Percentiles rank a stretch among this genome's conserved stretches.
These are phyloP conservation scores for Pteruthius melanotis DNA, from an alignment of 2,113 vertebrate species.

Conservation along the genomic window DNA sequence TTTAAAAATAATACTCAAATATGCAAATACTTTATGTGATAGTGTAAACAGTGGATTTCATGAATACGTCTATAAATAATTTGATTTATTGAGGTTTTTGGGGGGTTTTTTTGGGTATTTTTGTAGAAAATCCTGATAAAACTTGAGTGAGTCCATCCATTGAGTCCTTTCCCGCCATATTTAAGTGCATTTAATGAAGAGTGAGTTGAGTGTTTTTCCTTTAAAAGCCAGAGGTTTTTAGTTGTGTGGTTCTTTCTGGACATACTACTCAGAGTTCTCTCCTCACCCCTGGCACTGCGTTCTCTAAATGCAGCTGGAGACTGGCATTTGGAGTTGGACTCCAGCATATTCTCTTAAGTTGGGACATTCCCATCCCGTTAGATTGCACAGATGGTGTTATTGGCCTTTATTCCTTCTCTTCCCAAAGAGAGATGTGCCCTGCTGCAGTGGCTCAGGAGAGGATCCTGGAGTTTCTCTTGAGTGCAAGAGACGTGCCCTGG, in stretches of 20 bases:
- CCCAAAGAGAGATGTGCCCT: not conserved
- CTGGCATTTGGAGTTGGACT: not conserved
- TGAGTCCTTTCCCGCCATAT: not conserved
- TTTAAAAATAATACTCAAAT: not conserved
- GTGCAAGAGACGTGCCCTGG: not conserved
- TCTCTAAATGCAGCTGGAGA: not conserved
- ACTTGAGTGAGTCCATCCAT: not conserved
- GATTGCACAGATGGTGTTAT: rapidly evolving
- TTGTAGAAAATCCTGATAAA: not conserved
- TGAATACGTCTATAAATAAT: not conserved
- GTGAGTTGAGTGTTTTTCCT: not conserved
- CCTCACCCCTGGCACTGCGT: not conserved
- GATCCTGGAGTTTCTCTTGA: not conserved
- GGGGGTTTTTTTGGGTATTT: rapidly evolving
- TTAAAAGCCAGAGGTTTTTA: not conserved
- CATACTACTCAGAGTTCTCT: not conserved
- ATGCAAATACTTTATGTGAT: not conserved
- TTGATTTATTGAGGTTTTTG: not conserved
- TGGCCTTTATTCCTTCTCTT: not conserved
- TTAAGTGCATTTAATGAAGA: not conserved
- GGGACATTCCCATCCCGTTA: not conserved
- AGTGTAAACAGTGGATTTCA: not conserved
- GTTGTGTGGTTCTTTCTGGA: not conserved
- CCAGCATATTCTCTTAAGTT: not conserved
- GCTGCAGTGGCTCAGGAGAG: not conserved